Evolutionary conservation across 1,140 invertebrate species (phyloP), one percentile per base, ranked within the genome.

Genomic region (Dreissena polymorpha): DNA sequence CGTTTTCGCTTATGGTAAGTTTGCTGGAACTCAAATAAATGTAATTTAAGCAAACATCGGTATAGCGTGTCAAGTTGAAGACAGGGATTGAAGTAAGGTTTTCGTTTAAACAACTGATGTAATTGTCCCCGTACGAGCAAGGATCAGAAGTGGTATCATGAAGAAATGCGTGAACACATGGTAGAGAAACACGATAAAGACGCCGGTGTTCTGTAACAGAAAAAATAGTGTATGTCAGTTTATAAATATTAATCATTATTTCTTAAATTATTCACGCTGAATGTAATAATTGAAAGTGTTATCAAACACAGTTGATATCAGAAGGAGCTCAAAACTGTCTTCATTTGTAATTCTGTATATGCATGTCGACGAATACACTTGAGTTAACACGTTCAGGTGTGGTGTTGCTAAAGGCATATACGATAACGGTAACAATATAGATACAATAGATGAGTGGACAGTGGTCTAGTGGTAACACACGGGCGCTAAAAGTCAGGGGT

Each of bases 141-240:
- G 18, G 18, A 63, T 63, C 23, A 5, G 57, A 23, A 6, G 2
- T n/a, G 2, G 18, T 23, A 6, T 63, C 18, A 2, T 5, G 67
- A 50, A 71, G 75, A 64, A 23, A 29, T 50, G 0, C 67, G 67
- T 18, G 68, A 67, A 29, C 65, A 49, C 16, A 13, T 39, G 7
- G 29, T 25, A 14, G 53, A 27, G 13, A 39, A 39, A 39, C 39
- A 39, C 39, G 39, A 39, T 39, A 8, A 39, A 2, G 39, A 39
- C 39, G 8, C 8, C 39, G 39, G 39, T 39, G 3, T 5, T n/a
- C 8, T 57, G 64, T 13, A 78, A 27, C 7, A 71, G 10, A 23
- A 76, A 69, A 21, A 71, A 69, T 50, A n/a, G n/a, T 27, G 23
- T 67, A 65, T 76, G 21, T 69, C 67, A 23, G 67, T 29, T 8